Evolutionary conservation across 30 jellyfish, hydroid and myxozoan genomes (phyloP).

Genomic region (Aurelia sp.): DNA sequence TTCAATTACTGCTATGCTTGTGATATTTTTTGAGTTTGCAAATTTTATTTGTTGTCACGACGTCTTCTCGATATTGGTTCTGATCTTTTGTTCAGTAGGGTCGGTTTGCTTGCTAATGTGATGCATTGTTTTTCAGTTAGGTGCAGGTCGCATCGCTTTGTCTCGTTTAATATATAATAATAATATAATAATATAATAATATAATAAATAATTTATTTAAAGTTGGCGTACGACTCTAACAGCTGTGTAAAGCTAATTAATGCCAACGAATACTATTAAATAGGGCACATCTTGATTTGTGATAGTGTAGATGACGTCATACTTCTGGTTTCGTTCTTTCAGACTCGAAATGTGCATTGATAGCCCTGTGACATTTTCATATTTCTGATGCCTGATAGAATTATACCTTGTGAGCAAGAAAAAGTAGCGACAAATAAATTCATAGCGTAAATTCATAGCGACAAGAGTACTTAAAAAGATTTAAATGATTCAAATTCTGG

Average conservation of each 20-base stretch:
- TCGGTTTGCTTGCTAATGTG: slow-evolving; percentile 10
- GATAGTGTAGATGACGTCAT: slow-evolving; percentile 4
- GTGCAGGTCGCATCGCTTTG: slow-evolving; percentile 35
- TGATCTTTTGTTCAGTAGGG: slow-evolving; percentile 17
- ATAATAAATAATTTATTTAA: too few species aligned
- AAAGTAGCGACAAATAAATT: too few species aligned
- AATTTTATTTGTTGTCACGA: neutral
- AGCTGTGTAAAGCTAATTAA: too few species aligned
- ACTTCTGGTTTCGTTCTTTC: neutral
- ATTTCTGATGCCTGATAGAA: neutral
- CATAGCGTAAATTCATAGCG: too few species aligned
- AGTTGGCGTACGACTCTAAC: too few species aligned
- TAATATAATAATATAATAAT: too few species aligned
- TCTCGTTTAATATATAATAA: too few species aligned
- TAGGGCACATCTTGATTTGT: slow-evolving; percentile 2
- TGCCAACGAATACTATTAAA: too few species aligned
- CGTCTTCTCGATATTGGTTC: slow-evolving; percentile 17
- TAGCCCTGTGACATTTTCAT: neutral
- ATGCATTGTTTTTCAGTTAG: slow-evolving; percentile 23
- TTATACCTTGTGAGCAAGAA: neutral
- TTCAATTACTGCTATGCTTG: neutral
- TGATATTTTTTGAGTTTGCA: neutral
- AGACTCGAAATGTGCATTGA: neutral
- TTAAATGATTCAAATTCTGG: too few species aligned
- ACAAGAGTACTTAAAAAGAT: too few species aligned